Evolutionary conservation across 2,888 invertebrate genomes (phyloP).

Genomic region (Suillia variegata): DNA sequence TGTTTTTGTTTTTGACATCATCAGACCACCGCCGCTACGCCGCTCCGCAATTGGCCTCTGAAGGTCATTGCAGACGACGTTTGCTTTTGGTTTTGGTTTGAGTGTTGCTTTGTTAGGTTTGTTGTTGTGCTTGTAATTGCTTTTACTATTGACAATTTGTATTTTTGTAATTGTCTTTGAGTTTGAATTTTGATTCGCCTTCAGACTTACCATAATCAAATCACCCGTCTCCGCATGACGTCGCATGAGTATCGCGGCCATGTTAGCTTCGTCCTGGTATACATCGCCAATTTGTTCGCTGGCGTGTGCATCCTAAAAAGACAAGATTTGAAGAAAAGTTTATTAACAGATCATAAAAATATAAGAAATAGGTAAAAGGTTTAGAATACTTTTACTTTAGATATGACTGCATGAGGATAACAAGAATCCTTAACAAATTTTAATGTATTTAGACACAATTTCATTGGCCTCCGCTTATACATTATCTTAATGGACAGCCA

Average conservation of each 20-base stretch:
- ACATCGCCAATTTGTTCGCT: conserved; percentile 72
- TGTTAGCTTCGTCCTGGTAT: conserved; percentile 85
- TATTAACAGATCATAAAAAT: conserved; percentile 35
- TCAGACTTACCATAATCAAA: conserved; percentile 80
- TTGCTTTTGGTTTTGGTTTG: not conserved
- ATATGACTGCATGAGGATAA: conserved; percentile 11
- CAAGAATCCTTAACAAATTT: no score
- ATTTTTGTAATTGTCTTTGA: not conserved
- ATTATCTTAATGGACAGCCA: no score
- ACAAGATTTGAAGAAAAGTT: conserved; percentile 9
- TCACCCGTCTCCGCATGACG: conserved; percentile 79
- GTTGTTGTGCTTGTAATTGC: not conserved
- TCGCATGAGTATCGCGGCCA: conserved; percentile 85
- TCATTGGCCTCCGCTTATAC: no score
- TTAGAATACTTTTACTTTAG: not conserved
- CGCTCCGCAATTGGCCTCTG: not conserved
- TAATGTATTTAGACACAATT: no score
- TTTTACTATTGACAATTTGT: not conserved
- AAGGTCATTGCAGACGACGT: no score
- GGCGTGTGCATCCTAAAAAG: conserved; percentile 63
- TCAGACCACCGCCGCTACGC: not conserved
- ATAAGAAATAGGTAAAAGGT: conserved; percentile 3
- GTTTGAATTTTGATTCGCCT: not conserved
- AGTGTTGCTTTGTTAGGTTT: no score
- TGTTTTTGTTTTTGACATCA: not conserved